A percentile compares a stretch with the other conserved stretches of the same genome.
Evolutionary conservation across 2,113 vertebrate species (phyloP).

Genomic region (Clarias batrachus): DNA sequence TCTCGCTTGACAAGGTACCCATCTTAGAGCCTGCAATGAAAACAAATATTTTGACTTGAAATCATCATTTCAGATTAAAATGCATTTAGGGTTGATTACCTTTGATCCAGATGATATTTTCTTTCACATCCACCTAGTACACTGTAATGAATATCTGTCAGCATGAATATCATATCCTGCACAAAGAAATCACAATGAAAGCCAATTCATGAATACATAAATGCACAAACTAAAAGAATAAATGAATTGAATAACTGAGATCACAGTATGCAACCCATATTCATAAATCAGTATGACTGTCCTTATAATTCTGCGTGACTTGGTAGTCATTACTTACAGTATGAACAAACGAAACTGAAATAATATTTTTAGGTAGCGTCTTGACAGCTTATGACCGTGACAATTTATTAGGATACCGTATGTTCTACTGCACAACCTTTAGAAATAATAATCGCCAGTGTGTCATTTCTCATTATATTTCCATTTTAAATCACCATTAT

Average conservation of each 20-base stretch:
- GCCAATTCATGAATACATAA: background rate
- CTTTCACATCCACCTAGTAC: background rate
- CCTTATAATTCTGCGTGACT: background rate
- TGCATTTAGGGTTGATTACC: background rate
- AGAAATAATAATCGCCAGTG: background rate
- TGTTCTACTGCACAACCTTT: background rate
- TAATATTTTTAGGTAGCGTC: background rate
- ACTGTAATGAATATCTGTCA: conserved; percentile 5
- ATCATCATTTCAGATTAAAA: background rate
- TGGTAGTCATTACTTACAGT: background rate
- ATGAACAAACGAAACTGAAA: background rate
- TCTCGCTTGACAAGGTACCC: conserved; percentile 82
- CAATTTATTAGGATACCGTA: background rate
- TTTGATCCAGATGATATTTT: background rate
- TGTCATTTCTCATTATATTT: background rate
- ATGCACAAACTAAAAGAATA: background rate
- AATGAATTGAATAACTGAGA: background rate
- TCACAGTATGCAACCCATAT: background rate
- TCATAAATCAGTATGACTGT: background rate
- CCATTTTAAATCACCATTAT: background rate
- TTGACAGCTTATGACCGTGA: background rate
- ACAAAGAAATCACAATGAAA: background rate
- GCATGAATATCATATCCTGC: background rate
- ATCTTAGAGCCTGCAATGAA: background rate
- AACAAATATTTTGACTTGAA: background rate